Evolutionary conservation across 2,797 vertebrate genomes (phyloP).

Genomic region (Ispidina picta): DNA sequence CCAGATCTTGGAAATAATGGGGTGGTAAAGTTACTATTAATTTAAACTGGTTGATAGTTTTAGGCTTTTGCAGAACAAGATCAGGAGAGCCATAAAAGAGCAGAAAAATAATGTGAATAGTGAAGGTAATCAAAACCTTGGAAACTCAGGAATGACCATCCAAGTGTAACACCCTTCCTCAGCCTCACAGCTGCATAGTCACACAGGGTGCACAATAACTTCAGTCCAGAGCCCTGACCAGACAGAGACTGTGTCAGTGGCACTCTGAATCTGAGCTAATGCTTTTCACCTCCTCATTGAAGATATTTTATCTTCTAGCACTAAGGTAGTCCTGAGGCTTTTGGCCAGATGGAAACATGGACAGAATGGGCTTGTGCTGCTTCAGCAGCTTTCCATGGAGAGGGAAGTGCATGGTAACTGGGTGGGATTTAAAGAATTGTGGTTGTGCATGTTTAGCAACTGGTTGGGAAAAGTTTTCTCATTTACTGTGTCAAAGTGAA

Average conservation of each 20-base stretch:
- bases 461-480: neutral
- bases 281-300: neutral
- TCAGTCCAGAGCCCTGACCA: neutral
- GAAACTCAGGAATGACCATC: neutral
- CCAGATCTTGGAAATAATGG: slow-evolving; percentile 72
- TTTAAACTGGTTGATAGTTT: slow-evolving; percentile 65
- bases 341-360: neutral
- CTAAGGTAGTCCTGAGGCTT: neutral
- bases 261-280: neutral
- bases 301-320: neutral
- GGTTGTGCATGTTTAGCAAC: neutral
- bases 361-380: neutral
- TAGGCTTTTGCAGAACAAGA: slow-evolving; percentile 39
- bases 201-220: accelerated
- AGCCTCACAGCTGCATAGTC: neutral
- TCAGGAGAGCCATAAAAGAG: slow-evolving; percentile 33
- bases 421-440: neutral
- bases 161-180: neutral
- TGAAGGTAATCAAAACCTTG: slow-evolving; percentile 19
- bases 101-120: slow-evolving; percentile 52
- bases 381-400: neutral
- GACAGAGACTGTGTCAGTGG: neutral
- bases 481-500: neutral
- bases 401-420: neutral
- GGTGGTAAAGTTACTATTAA: slow-evolving; percentile 70